These are phyloP conservation scores for Microcebus tavaratra DNA, from an alignment of 2,113 vertebrate genomes.

Conservation along the genomic window DNA sequence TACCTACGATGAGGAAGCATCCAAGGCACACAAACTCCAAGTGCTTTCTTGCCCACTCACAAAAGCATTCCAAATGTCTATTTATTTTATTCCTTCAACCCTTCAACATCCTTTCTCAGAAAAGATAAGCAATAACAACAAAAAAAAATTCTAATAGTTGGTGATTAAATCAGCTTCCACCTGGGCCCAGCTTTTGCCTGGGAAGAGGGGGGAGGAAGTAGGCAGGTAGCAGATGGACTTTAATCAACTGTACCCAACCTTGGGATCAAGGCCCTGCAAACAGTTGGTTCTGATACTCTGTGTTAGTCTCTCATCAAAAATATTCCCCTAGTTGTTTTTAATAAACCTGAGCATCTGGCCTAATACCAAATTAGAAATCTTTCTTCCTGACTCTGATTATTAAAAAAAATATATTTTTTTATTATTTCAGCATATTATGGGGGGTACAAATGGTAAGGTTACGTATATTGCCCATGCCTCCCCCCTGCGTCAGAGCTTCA, in stretches of 20 bases:
- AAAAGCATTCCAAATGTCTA: not conserved
- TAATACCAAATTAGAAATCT: not conserved
- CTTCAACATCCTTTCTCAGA: not conserved
- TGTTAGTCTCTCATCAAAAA: not conserved
- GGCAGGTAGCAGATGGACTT: not conserved
- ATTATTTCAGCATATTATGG: no score
- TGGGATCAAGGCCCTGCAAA: no score
- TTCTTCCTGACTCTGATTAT: not conserved
- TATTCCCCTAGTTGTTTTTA: not conserved
- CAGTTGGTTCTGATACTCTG: no score
- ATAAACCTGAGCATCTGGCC: not conserved
- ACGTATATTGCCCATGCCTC: no score
- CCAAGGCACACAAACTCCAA: not conserved
- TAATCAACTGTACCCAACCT: not conserved
- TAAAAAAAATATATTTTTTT: no score
- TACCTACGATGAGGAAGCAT: not conserved
- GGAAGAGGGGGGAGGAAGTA: not conserved
- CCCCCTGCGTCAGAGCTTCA: no score
- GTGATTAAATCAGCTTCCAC: not conserved
- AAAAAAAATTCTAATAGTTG: not conserved
- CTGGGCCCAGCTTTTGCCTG: not conserved
- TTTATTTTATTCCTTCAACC: not conserved
- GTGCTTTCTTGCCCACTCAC: not conserved
- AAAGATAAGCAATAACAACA: not conserved
- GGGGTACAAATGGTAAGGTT: no score